Evolutionary conservation across 1,140 invertebrate genomes (phyloP).

Genomic region (Sipha flava): DNA sequence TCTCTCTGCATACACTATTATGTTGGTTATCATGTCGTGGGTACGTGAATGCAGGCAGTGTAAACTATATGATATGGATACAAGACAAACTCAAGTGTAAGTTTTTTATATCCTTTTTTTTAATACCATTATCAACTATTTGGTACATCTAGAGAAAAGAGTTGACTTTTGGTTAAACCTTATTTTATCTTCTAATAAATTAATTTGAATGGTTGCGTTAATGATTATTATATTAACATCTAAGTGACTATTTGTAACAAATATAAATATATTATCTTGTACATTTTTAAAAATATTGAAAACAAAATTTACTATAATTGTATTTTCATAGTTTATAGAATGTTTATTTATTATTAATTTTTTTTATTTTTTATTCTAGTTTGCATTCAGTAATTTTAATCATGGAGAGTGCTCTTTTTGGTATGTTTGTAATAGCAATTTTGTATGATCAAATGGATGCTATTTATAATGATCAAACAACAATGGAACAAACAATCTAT

Average conservation of each 20-base stretch:
- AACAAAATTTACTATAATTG: too few species aligned
- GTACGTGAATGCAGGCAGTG: constrained; percentile 62
- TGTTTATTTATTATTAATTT: neutral
- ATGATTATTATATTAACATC: too few species aligned
- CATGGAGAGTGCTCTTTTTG: constrained; percentile 76
- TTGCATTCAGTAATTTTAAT: constrained; percentile 77
- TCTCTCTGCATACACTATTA: constrained; percentile 59
- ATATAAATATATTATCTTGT: too few species aligned
- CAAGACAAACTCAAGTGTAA: constrained; percentile 70
- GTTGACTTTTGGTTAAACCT: too few species aligned
- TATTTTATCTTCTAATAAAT: too few species aligned
- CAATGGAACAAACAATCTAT: constrained; percentile 56
- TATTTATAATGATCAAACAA: constrained; percentile 72
- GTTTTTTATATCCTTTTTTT: constrained; percentile 41
- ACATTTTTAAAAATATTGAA: too few species aligned
- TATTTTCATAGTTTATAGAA: neutral
- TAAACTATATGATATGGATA: constrained; percentile 52
- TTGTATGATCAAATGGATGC: constrained; percentile 81
- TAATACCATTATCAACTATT: neutral
- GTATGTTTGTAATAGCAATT: constrained; percentile 81
- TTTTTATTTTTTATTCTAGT: constrained; percentile 47
- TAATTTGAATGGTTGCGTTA: too few species aligned
- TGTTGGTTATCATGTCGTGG: constrained; percentile 66
- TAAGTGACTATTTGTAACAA: too few species aligned
- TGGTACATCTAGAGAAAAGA: too few species aligned